Evolutionary conservation across 2,797 vertebrate genomes (phyloP).

Genomic region (Phoebastria nigripes): DNA sequence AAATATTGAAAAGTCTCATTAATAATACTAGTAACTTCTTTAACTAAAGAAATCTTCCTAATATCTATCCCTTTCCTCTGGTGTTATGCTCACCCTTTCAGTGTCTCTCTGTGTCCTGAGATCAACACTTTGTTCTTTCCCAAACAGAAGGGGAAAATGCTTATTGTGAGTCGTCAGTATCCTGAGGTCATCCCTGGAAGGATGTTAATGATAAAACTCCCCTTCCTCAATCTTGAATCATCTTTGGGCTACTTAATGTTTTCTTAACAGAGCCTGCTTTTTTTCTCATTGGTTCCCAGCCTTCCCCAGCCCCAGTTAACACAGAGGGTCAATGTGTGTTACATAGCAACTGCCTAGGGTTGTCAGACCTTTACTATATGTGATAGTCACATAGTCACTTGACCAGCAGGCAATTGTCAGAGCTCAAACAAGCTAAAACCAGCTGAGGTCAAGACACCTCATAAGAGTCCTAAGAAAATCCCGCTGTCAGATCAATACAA

Average conservation of each 20-base stretch:
- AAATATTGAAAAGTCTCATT: neutral
- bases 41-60: neutral
- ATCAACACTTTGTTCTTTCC: neutral
- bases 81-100: neutral
- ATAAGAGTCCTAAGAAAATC: neutral
- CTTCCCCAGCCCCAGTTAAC: neutral
- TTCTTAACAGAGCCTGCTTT: neutral
- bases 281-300: neutral
- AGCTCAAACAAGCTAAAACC: neutral
- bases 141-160: neutral
- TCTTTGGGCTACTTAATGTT: neutral
- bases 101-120: neutral
- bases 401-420: neutral
- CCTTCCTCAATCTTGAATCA: neutral
- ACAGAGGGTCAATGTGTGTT: fast-evolving
- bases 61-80: neutral
- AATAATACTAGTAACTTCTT: neutral
- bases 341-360: neutral
- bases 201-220: neutral
- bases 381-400: neutral
- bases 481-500: neutral
- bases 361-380: neutral
- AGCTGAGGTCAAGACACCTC: neutral
- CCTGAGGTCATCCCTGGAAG: neutral
- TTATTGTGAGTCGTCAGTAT: neutral